phyloP scores from a whole-genome alignment of 2,113 vertebrate species.

The Eulemur rufifrons region DNA sequence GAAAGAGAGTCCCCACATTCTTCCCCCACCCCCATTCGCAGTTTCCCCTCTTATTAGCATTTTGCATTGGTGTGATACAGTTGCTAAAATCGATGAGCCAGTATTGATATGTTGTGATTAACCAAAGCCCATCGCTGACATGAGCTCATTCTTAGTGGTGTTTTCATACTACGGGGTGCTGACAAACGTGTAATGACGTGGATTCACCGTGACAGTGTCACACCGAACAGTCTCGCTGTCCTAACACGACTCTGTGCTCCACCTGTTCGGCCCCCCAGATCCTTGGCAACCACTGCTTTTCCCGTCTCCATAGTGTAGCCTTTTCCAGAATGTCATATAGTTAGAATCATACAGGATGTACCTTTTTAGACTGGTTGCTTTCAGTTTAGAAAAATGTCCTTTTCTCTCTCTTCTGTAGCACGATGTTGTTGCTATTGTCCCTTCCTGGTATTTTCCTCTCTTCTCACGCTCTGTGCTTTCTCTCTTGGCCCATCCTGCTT shows the following conservation, averaged over 20 bases:
- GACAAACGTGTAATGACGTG: accelerated
- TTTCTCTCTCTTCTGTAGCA: neutral
- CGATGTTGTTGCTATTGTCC: neutral
- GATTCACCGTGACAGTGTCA: neutral
- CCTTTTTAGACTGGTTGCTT: neutral
- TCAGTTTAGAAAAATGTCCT: neutral
- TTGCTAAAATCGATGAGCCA: neutral
- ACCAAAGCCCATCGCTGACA: accelerated
- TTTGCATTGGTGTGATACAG: neutral
- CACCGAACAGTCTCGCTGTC: neutral
- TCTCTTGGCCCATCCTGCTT: no score
- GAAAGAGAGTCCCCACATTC: neutral
- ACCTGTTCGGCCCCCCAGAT: accelerated
- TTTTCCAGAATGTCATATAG: neutral
- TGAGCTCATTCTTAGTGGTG: neutral
- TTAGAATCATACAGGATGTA: accelerated
- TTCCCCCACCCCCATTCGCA: neutral
- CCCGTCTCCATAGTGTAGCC: neutral
- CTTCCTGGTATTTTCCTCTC: neutral
- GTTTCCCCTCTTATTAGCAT: accelerated
- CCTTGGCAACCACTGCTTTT: neutral
- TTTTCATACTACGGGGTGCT: no score
- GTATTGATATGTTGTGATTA: accelerated
- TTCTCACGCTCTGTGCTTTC: neutral
- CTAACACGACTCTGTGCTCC: no score